These are phyloP conservation scores for Heliconius sara DNA, from an alignment of 2,888 invertebrate species.

Conservation along the genomic window DNA sequence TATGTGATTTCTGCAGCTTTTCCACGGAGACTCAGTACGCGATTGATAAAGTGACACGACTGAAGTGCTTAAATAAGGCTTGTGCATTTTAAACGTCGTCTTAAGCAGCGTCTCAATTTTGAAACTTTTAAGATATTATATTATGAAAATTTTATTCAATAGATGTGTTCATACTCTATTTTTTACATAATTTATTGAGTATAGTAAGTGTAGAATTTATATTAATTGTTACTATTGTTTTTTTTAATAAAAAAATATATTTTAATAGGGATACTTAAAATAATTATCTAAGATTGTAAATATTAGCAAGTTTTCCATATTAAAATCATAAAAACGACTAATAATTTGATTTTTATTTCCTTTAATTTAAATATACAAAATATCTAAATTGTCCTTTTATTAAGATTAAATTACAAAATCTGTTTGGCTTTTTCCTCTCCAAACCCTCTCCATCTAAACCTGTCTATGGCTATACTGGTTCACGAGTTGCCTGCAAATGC, in stretches of 20 bases:
- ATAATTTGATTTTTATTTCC: not conserved
- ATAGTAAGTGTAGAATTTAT: not conserved
- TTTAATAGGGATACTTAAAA: constrained; percentile 25
- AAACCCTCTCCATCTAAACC: too few species aligned
- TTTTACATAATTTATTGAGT: not conserved
- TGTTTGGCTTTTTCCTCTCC: too few species aligned
- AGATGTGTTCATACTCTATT: not conserved
- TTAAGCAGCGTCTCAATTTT: not conserved
- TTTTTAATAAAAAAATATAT: not conserved
- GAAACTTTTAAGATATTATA: not conserved
- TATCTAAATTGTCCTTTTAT: too few species aligned
- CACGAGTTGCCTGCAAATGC: too few species aligned
- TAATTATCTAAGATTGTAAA: constrained; percentile 14
- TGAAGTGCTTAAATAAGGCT: not conserved
- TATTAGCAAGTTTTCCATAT: constrained; percentile 8
- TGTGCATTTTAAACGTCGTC: not conserved
- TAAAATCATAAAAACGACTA: not conserved
- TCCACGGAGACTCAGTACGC: not conserved
- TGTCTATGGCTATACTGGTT: too few species aligned
- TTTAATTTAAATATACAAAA: too few species aligned
- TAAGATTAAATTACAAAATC: too few species aligned
- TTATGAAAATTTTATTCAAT: not conserved
- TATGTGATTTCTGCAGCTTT: not conserved
- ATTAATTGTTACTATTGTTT: not conserved
- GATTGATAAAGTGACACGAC: not conserved